Conservation (phyloP, 2,113 vertebrate species). For the Motacilla alba region DNA sequence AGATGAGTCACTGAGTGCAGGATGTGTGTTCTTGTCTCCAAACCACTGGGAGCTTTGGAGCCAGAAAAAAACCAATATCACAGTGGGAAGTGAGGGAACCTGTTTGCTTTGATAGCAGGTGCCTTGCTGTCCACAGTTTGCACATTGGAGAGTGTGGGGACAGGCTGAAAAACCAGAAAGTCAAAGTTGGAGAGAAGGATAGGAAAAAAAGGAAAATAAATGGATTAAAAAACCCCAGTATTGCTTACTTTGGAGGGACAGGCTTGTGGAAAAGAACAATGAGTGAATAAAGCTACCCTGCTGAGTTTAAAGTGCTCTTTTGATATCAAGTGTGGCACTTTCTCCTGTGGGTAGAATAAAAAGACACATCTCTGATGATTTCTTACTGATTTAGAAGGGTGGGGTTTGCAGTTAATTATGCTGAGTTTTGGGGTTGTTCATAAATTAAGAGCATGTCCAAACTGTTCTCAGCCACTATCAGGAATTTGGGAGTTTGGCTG, state of each 20-base stretch:
- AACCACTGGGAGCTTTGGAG: background rate
- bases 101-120: background rate
- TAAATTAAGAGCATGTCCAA: background rate
- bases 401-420: background rate
- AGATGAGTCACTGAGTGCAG: background rate
- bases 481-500: background rate
- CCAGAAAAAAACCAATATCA: background rate
- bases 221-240: fast-evolving
- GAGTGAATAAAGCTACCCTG: constrained; percentile 11
- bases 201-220: background rate
- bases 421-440: background rate
- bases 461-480: background rate
- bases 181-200: background rate
- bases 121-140: background rate
- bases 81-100: background rate
- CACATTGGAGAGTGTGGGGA: background rate
- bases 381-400: background rate
- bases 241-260: background rate
- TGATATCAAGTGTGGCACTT: background rate
- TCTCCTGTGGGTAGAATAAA: background rate
- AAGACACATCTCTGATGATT: background rate
- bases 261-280: background rate
- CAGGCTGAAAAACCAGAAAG: background rate
- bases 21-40: background rate
- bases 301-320: constrained; percentile 29